A percentile compares a stretch with the other conserved stretches of the same genome.
These are phyloP conservation scores for Drosophila pseudotalamancana DNA, from an alignment of 2,888 invertebrate species.

Conservation along the genomic window DNA sequence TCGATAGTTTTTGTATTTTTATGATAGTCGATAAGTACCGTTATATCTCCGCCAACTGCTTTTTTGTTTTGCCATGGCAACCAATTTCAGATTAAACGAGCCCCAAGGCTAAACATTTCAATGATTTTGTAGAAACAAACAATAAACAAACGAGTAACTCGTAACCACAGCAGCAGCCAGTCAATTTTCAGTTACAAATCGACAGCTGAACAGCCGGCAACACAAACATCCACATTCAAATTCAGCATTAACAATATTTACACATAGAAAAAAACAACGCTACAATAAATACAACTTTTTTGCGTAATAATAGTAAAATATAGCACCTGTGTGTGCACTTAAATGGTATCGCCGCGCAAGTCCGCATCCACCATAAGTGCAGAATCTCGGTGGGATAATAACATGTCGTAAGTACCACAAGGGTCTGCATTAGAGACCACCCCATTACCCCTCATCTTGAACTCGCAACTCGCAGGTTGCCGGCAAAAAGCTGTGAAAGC, in stretches of 20 bases:
- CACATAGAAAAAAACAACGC: constrained; percentile 9
- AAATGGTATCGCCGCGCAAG: constrained; percentile 79
- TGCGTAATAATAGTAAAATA: constrained; percentile 2
- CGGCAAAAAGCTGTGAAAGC: constrained; percentile 84
- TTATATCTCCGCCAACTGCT: constrained; percentile 19
- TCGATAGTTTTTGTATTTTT: constrained; percentile 11
- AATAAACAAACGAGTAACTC: constrained; percentile 63
- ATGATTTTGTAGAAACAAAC: constrained; percentile 42
- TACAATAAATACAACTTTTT: constrained; percentile 12
- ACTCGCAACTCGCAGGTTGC: constrained; percentile 55
- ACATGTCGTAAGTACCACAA: constrained; percentile 80
- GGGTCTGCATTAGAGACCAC: too few relatives aligned
- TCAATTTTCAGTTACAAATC: constrained; percentile 62
- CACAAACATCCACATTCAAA: constrained; percentile 17
- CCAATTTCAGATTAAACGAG: constrained; percentile 18
- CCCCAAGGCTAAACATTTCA: constrained; percentile 18
- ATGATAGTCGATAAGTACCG: constrained; percentile 7
- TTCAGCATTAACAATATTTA: constrained; percentile 19
- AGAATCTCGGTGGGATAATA: constrained; percentile 42
- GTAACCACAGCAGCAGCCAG: constrained; percentile 72
- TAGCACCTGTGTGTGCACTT: constrained; percentile 28
- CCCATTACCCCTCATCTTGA: neutral
- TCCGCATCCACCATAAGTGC: constrained; percentile 82
- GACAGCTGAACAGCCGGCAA: constrained; percentile 40
- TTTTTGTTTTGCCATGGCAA: constrained; percentile 44